Evolutionary conservation across 2,797 vertebrate species (phyloP).

Genomic region (Vireo griseus): DNA sequence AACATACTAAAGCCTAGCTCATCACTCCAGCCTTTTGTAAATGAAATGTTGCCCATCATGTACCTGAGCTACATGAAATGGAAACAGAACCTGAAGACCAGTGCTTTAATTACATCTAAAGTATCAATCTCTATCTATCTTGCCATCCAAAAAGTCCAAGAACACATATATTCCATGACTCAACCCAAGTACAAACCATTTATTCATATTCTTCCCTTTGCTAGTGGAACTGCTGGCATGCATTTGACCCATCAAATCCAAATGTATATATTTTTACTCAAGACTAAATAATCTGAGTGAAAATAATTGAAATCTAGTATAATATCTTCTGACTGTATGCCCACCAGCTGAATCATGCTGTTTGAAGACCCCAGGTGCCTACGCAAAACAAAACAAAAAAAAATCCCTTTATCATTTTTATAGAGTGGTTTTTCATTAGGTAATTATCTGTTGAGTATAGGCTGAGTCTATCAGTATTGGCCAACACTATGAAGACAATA

Average conservation of each 20-base stretch:
- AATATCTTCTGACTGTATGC: not conserved
- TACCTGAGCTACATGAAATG: not conserved
- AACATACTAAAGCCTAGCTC: not conserved
- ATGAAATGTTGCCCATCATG: rapidly evolving
- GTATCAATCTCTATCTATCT: not conserved
- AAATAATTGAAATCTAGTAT: not conserved
- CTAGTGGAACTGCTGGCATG: not conserved
- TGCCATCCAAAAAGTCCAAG: not conserved
- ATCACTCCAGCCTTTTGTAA: not conserved
- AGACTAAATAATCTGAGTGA: not conserved
- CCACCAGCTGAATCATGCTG: not conserved
- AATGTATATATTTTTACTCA: not conserved
- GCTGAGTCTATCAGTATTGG: not conserved
- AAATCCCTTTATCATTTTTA: not conserved
- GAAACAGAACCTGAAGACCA: not conserved
- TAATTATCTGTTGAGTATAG: not conserved
- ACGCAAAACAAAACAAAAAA: not conserved
- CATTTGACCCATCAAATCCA: not conserved
- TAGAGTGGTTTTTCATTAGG: not conserved
- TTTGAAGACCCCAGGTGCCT: not conserved
- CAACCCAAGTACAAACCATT: not conserved
- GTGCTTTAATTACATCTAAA: not conserved
- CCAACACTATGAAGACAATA: not conserved
- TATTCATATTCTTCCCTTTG: not conserved
- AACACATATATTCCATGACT: not conserved